Conservation (phyloP, 2,797 vertebrate species). For the Gallinago stenura region DNA sequence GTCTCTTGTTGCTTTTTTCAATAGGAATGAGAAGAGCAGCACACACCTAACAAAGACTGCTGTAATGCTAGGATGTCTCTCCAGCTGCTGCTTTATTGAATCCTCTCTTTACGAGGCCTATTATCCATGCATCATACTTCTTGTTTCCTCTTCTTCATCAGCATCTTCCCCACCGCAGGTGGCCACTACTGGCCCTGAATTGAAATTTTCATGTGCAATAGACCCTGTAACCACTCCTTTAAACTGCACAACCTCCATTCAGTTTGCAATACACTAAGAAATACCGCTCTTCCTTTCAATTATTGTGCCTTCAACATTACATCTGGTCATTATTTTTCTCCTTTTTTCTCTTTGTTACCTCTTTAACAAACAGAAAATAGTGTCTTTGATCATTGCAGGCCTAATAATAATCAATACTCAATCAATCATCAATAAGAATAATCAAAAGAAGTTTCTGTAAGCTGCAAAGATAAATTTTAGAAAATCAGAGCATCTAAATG, state of each 20-base stretch:
- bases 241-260: constrained; percentile 7
- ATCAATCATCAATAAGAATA: not conserved
- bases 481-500: not conserved
- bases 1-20: not conserved
- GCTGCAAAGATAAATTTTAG: not conserved
- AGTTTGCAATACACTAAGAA: constrained; percentile 12
- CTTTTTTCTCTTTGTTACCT: not conserved
- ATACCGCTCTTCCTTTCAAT: constrained; percentile 19
- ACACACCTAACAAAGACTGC: not conserved
- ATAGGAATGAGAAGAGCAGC: not conserved
- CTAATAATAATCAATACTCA: not conserved
- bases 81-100: constrained; percentile 24
- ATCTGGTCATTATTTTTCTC: constrained; percentile 5
- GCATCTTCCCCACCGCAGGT: not conserved
- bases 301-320: not conserved
- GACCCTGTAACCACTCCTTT: constrained; percentile 39
- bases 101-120: not conserved
- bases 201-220: constrained; percentile 44
- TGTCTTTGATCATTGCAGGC: not conserved
- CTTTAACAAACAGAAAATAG: constrained; percentile 11
- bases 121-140: constrained; percentile 19
- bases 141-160: not conserved
- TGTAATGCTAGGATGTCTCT: not conserved
- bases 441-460: not conserved
- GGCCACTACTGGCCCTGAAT: not conserved